A percentile compares a stretch with the other conserved stretches of the same genome.
phyloP scores from a whole-genome alignment of 1,140 invertebrate genomes.

The Samia ricini region DNA sequence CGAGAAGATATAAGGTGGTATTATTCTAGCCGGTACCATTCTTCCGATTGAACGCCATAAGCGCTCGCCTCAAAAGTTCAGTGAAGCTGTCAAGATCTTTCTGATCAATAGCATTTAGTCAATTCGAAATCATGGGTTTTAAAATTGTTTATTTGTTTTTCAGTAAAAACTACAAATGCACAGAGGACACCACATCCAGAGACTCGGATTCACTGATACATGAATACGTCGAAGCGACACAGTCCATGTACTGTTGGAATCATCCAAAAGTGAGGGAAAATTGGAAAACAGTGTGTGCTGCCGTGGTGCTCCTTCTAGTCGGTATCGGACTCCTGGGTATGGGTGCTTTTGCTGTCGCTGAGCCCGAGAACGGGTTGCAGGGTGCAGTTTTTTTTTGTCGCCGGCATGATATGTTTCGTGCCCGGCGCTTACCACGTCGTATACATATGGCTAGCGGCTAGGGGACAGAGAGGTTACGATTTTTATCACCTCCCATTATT shows the following conservation, averaged over 20 bases:
- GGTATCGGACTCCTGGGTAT: conserved; percentile 86
- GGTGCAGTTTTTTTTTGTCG: conserved; percentile 89
- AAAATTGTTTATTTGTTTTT: too few species aligned
- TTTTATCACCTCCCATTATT: conserved; percentile 90
- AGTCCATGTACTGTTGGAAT: conserved; percentile 84
- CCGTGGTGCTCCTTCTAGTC: conserved; percentile 85
- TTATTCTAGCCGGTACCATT: too few species aligned
- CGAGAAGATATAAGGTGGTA: too few species aligned
- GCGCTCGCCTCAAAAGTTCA: too few species aligned
- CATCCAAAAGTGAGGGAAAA: conserved; percentile 91
- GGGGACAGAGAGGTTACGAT: conserved; percentile 87
- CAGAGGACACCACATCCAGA: conserved; percentile 83
- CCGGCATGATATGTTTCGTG: conserved; percentile 89
- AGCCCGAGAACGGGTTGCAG: conserved; percentile 84
- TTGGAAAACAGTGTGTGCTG: conserved; percentile 90
- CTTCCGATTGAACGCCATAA: too few species aligned
- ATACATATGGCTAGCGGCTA: conserved; percentile 90
- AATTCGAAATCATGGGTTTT: too few species aligned
- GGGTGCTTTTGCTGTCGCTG: conserved; percentile 84
- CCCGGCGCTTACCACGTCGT: conserved; percentile 90
- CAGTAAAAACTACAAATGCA: conserved; percentile 82
- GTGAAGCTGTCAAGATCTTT: too few species aligned
- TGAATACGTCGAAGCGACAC: conserved; percentile 82
- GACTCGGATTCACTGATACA: conserved; percentile 90
- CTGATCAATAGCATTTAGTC: too few species aligned